Conservation (phyloP, 2,888 invertebrate genomes). For the Xanthorhoe designata region DNA sequence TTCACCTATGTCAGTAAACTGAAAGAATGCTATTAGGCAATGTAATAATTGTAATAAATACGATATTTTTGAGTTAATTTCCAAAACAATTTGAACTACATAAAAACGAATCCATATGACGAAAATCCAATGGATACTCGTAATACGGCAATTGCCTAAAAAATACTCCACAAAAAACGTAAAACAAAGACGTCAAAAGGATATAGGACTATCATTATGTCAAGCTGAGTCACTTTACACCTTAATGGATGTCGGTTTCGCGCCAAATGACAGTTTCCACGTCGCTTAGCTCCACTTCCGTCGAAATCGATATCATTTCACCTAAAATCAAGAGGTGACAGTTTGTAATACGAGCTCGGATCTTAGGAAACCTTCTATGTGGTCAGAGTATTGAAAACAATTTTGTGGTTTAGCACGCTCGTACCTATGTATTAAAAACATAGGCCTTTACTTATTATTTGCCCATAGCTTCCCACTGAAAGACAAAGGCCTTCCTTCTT, state of each 20-base stretch:
- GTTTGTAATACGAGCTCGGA: conserved; percentile 44
- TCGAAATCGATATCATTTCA: conserved; percentile 79
- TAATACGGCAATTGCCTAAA: conserved; percentile 3
- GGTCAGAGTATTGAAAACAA: conserved; percentile 5
- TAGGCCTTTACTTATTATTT: too few species aligned
- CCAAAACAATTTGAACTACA: too few species aligned
- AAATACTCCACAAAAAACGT: conserved; percentile 38
- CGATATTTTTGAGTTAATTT: too few species aligned
- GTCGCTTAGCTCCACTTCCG: conserved; percentile 80
- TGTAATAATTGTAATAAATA: too few species aligned
- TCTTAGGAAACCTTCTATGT: conserved; percentile 46
- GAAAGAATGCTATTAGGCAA: too few species aligned
- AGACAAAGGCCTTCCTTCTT: too few species aligned
- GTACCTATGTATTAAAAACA: too few species aligned
- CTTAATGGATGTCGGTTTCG: conserved; percentile 73
- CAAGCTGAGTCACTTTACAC: conserved; percentile 74
- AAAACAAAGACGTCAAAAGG: conserved; percentile 47
- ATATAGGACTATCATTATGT: conserved; percentile 62
- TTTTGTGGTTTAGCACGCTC: neutral
- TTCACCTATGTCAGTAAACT: too few species aligned
- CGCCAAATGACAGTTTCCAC: conserved; percentile 80
- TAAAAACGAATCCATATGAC: neutral
- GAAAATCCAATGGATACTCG: neutral
- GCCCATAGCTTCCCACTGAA: too few species aligned
- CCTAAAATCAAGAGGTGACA: conserved; percentile 68